These are phyloP conservation scores for Melanophora roralis DNA, from an alignment of 2,888 invertebrate species.

Conservation along the genomic window DNA sequence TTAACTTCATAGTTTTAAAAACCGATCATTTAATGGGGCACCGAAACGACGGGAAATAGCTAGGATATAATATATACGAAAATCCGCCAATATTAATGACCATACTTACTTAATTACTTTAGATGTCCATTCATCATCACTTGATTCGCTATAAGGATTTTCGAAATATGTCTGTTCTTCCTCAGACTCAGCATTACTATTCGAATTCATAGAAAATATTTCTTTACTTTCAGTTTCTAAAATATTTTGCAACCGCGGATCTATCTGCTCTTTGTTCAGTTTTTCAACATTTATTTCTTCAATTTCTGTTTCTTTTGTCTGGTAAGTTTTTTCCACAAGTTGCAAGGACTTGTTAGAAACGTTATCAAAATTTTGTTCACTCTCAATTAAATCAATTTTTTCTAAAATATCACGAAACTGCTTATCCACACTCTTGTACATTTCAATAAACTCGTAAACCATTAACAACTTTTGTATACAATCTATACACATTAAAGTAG, in stretches of 20 bases:
- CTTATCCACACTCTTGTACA: slow-evolving; percentile 25
- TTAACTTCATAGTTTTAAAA: too few relatives aligned
- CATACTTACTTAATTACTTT: background rate
- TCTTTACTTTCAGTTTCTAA: slow-evolving; percentile 2
- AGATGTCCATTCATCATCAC: background rate
- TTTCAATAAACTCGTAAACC: slow-evolving; percentile 33
- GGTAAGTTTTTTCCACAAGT: background rate
- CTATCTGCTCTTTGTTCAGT: background rate
- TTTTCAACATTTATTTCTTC: background rate
- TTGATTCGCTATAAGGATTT: background rate
- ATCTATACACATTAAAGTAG: slow-evolving; percentile 30
- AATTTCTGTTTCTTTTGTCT: background rate
- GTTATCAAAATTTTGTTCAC: too few relatives aligned
- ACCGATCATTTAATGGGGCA: too few relatives aligned
- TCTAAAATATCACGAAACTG: slow-evolving; percentile 34
- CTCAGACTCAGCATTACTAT: background rate
- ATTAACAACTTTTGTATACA: slow-evolving; percentile 37
- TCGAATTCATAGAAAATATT: background rate
- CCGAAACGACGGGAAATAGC: too few relatives aligned
- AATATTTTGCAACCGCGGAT: too few relatives aligned
- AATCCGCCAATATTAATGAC: too few relatives aligned
- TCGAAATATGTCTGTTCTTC: background rate
- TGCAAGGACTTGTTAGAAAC: background rate
- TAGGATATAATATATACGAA: too few relatives aligned
- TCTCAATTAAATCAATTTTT: background rate